Conservation (phyloP, 2,113 vertebrate genomes). For the Solea senegalensis region DNA sequence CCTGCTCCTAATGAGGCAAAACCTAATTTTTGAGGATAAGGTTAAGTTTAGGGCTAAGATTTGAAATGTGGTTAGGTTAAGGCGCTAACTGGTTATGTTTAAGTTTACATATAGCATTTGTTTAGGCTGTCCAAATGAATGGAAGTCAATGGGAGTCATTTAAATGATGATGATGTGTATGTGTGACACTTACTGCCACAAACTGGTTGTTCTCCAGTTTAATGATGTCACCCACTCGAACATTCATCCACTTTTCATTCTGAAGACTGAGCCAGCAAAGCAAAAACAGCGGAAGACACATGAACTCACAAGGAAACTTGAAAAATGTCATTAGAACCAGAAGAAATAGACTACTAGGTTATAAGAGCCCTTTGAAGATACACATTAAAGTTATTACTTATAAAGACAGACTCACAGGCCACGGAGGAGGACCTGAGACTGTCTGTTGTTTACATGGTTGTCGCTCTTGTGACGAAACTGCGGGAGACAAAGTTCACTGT, state of each 20-base stretch:
- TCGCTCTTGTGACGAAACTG: constrained; percentile 98
- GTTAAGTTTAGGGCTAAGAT: no score
- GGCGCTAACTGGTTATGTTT: no score
- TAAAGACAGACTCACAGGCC: constrained; percentile 86
- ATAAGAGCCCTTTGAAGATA: background rate
- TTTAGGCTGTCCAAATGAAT: no score
- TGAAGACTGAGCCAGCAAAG: constrained; percentile 80
- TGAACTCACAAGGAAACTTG: background rate
- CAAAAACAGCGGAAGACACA: background rate
- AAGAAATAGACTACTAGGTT: background rate
- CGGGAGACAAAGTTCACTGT: constrained; percentile 14
- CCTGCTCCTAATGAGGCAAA: no score
- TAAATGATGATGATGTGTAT: background rate
- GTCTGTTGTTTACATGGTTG: constrained; percentile 96
- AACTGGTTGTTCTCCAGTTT: constrained; percentile 97
- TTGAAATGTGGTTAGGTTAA: no score
- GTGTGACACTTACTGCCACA: constrained; percentile 86
- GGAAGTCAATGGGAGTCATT: no score
- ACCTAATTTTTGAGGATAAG: no score
- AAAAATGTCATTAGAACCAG: background rate
- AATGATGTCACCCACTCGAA: constrained; percentile 94
- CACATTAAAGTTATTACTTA: background rate
- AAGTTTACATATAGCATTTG: no score
- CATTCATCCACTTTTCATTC: constrained; percentile 96
- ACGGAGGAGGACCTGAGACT: constrained; percentile 93